Evolutionary conservation across 2,888 invertebrate species (phyloP).

Genomic region (Pandemis cinnamomeana): DNA sequence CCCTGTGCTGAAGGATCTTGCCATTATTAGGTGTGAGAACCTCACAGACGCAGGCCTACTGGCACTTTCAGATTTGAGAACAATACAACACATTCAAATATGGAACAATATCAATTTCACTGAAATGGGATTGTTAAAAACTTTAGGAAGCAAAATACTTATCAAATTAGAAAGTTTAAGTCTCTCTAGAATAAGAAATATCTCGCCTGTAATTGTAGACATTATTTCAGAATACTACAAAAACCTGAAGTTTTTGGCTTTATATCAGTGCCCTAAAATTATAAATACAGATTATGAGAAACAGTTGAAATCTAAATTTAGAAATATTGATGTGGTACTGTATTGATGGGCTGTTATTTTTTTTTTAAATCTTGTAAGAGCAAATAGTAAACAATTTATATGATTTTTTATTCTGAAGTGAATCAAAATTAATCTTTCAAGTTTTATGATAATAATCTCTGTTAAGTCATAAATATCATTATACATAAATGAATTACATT

Average conservation of each 20-base stretch:
- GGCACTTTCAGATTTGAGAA: conserved; percentile 58
- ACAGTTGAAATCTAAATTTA: conserved; percentile 73
- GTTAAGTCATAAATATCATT: neutral
- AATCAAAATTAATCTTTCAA: neutral
- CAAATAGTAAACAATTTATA: too few relatives aligned
- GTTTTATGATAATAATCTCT: neutral
- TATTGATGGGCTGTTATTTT: conserved; percentile 52
- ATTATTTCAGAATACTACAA: conserved; percentile 75
- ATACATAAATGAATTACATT: neutral
- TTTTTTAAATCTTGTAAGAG: too few relatives aligned
- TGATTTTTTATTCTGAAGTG: neutral
- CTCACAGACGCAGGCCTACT: conserved; percentile 71
- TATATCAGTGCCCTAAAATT: conserved; percentile 76
- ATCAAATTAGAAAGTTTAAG: conserved; percentile 69
- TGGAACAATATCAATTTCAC: conserved; percentile 77
- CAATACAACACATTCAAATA: conserved; percentile 68
- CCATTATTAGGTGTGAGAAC: conserved; percentile 73
- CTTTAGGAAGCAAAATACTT: conserved; percentile 63
- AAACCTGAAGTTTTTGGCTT: conserved; percentile 71
- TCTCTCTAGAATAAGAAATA: conserved; percentile 71
- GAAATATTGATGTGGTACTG: conserved; percentile 75
- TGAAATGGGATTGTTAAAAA: conserved; percentile 62
- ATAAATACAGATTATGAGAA: conserved; percentile 73
- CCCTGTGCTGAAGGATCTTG: conserved; percentile 65
- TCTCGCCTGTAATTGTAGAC: conserved; percentile 71